Evolutionary conservation across 2,888 invertebrate genomes (phyloP), one percentile per base, ranked within the genome.

Genomic region (Trichopoda pennipes): DNA sequence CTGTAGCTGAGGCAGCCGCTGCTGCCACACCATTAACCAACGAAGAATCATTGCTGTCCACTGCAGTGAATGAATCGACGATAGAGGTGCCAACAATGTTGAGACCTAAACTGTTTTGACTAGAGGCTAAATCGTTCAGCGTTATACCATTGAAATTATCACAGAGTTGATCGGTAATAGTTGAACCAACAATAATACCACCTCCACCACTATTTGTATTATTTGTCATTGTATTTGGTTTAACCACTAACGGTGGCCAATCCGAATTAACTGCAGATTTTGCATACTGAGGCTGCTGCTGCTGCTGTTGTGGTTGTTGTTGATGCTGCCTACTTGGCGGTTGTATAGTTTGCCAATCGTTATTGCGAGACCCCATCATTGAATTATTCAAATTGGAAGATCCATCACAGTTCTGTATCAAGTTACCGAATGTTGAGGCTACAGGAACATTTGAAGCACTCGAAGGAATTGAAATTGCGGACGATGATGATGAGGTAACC

Each of bases 131-230:
- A 88, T 90, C 91, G 87, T 89, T 90, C 86, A 90, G 84, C 85
- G 88, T 93, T 88, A 89, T 90, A 88, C 88, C 88, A 87, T 90
- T 89, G 84, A 91, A 87, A 88, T 91, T 90, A 90, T 91, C 91
- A 89, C 91, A 91, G 88, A 90, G 87, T 86, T 89, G 90, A 86
- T 90, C 89, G 76, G 89, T 87, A 76, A 90, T 89, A 83, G 84
- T 87, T 84, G 85, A 87, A 68, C 85, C 85, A 56, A 72, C 77
- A 55, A 60, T 70, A 63, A 73, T 42, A 47, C 44, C 38, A 85
- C 56, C 85, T 68, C 74, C 66, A 35, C 66, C n/a, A 21, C 80
- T 77, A 23, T 68, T 64, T 51, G 69, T 75, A 69, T 77, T 75
- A 55, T 84, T 85, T 12, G 42, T 21, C 16, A n/a, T 9, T 9